Evolutionary conservation across 2,113 vertebrate genomes (phyloP), one percentile per base, ranked within the genome.

Genomic region (Dipodomys merriami): DNA sequence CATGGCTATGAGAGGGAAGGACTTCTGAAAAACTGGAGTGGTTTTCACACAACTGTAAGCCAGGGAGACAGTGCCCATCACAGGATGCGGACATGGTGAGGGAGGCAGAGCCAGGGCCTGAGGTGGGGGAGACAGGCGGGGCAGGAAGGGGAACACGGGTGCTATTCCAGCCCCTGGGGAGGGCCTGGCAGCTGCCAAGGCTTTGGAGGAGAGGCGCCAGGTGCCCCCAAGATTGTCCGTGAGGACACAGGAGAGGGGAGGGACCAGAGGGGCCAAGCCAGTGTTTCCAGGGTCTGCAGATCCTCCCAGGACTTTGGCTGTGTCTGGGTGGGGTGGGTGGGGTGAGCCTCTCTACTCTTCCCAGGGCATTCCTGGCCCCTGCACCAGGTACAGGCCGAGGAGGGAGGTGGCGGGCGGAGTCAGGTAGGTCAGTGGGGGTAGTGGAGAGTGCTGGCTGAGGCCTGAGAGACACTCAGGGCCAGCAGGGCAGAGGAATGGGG

Each of bases 361-460:
- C 9, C n/a, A 3, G 27, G 0, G 9, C 20, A 1, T 5, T 1
- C 80, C 22, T 19, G 77, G n/a, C 1, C 19, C 44, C 27, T 18
- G 2, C 12, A 7, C 0, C 8, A 57, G 35, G 5, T 1, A 3
- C 1, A 6, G 20, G 35, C 5, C 4, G 20, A 53, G 49, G 12
- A 15, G 20, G 60, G 33, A 25, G 2, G 0, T 39, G 44, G 39
- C 11, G 44, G 1, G 19, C 27, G 33, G 67, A 7, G 4, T 65
- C 22, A 44, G 35, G 27, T 30, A 23, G 6, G 57, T 16, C 23
- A 0, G 53, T 4, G 20, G 22, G 5, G 25, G 15, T 3, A 27
- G 22, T 3, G 71, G 23, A 6, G 16, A 25, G 16, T 30, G 15
- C 39, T 18, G 93, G 81, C 20, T 9, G 49, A 49, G 9, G 12